Evolutionary conservation across 2,888 invertebrate species (phyloP).

Genomic region (Gari tellinella): DNA sequence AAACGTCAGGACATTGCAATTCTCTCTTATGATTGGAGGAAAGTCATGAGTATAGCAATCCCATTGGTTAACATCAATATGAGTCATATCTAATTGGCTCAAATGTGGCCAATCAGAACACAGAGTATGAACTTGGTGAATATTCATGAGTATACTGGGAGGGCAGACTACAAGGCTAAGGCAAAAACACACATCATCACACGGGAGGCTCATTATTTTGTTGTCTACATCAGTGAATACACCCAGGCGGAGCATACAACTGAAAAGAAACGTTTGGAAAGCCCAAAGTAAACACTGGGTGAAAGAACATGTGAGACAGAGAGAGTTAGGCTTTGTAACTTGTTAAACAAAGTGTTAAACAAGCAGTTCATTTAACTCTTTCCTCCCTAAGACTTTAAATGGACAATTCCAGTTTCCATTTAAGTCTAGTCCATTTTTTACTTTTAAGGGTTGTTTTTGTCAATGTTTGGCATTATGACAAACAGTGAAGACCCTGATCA

Average conservation of each 20-base stretch:
- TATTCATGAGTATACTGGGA: conserved; percentile 33
- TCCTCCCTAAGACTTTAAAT: no score
- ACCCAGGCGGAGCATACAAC: conserved; percentile 53
- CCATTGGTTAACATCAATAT: conserved; percentile 43
- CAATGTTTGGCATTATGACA: no score
- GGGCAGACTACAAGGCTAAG: conserved; percentile 31
- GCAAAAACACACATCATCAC: conserved; percentile 50
- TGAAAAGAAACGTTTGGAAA: conserved; percentile 45
- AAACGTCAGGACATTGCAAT: conserved; percentile 37
- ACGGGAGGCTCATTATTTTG: conserved; percentile 30
- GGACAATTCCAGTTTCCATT: no score
- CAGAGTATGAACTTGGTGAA: conserved; percentile 15
- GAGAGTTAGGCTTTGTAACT: no score
- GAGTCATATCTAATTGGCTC: conserved; percentile 43
- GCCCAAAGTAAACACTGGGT: background rate
- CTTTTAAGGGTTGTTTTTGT: no score
- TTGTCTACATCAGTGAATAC: conserved; percentile 56
- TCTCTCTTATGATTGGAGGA: conserved; percentile 52
- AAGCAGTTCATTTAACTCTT: no score
- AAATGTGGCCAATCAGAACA: conserved; percentile 16
- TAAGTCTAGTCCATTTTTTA: no score
- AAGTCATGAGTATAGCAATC: conserved; percentile 27
- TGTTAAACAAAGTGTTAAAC: no score
- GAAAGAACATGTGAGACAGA: no score
- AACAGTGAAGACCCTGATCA: no score